Base-by-base conservation (phyloP, 2,888 invertebrate species). In the Thera obeliscata region DNA sequence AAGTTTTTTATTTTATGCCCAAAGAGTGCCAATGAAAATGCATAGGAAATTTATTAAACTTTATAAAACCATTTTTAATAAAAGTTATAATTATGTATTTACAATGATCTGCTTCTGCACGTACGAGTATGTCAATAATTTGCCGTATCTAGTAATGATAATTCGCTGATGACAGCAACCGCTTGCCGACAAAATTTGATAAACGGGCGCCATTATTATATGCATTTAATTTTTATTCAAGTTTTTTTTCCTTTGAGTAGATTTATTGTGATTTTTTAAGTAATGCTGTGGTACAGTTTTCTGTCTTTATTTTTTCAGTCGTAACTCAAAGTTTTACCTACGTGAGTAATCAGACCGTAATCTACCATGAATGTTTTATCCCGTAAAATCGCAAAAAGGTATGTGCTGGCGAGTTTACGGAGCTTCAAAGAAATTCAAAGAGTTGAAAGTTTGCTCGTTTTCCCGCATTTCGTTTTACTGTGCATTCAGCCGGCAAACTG, bases 161-260 rank as follows among this genome's bases (percentile, higher is more conserved):
- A 61, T 33, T 61, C 57, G 35, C 4, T 8, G 56, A n/a, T 52
- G 43, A 50, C 22, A 64, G 67, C 52, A 60, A 52, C 67, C 58
- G 55, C 55, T 59, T 67, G 62, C 50, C 65, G 43, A 43, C 61
- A 46, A 61, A 61, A 8, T 61, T 52, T 57, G 60, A 64, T 64
- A 64, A 64, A 64, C 56, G 52, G 67, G 67, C 67, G 67, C 67
- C 60, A 67, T 61, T 41, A 57, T 22, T 22, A 22, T 22, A 22
- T 62, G 58, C 41, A 58, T 52, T 62, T 58, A 66, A 60, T 56
- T 60, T n/a, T 64, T 56, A 56, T 61, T 54, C 8, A 46, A 35
- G 43, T 33, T 56, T 63, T 50, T 38, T 62, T 33, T 56, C 46
- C 11, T 36, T 49, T 8, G 9, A 46, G 7, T 46, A 9, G 43